Conservation (phyloP, 1,140 invertebrate genomes). For the Micrasema longulum region DNA sequence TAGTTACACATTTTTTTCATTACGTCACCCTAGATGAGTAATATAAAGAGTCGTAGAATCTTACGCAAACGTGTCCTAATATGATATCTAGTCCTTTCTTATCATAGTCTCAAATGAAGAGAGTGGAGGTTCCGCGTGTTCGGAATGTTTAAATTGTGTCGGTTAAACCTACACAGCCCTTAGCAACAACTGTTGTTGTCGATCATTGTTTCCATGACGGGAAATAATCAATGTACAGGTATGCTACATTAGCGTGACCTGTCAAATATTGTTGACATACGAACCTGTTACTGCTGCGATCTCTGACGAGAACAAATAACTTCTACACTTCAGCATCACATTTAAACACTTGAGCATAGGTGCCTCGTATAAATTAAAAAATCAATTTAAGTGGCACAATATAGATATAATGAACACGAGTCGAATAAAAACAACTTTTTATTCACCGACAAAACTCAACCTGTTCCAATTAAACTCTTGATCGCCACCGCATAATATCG, state of each 20-base stretch:
- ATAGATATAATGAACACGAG: constrained; percentile 34
- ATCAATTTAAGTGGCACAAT: constrained; percentile 36
- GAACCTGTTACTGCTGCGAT: constrained; percentile 47
- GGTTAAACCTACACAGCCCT: constrained; percentile 15
- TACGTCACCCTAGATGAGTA: too few species aligned
- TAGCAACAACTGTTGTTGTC: constrained; percentile 1
- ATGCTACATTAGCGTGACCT: constrained; percentile 37
- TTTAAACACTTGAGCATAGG: constrained; percentile 39
- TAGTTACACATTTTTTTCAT: too few species aligned
- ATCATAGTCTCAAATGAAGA: too few species aligned
- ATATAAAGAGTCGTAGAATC: too few species aligned
- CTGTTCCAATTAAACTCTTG: constrained; percentile 46
- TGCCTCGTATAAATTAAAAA: constrained; percentile 13
- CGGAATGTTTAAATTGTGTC: constrained; percentile 13
- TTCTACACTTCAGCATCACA: constrained; percentile 45
- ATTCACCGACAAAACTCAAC: constrained; percentile 47
- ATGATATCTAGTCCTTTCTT: too few species aligned
- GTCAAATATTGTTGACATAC: constrained; percentile 49
- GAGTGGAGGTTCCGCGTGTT: not conserved
- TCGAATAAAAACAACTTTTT: constrained; percentile 45
- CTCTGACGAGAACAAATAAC: constrained; percentile 32
- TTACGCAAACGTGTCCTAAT: too few species aligned
- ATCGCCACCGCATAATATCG: constrained; percentile 39
- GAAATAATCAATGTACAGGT: constrained; percentile 11
- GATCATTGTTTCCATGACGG: too few species aligned